Percentiles rank a stretch among this genome's conserved stretches.
Conservation (phyloP, 2,888 invertebrate species). For the Ischnus inquisitorius region DNA sequence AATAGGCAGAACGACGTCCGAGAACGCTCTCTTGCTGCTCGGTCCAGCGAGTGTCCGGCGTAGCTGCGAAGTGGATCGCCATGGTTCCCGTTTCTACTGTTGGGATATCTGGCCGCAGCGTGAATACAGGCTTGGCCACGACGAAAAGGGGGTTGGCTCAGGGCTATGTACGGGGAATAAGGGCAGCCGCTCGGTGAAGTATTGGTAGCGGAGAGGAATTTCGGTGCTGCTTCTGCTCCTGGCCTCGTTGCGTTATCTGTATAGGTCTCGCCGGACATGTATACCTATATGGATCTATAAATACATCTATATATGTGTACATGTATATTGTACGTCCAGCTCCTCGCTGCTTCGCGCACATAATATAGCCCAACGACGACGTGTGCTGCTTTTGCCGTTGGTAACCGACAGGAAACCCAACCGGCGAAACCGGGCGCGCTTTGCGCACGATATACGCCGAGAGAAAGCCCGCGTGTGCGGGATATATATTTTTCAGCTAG, state of each 20-base stretch:
- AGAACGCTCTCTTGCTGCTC: conserved; percentile 49
- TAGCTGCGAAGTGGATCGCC: conserved; percentile 47
- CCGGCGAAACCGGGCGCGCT: conserved; percentile 42
- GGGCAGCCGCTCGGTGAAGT: conserved; percentile 42
- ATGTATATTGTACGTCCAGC: conserved; percentile 44
- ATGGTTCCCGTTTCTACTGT: conserved; percentile 49
- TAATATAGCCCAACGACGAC: conserved; percentile 49
- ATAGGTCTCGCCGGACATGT: conserved; percentile 30
- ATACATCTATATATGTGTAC: conserved; percentile 15
- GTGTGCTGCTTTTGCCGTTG: conserved; percentile 48
- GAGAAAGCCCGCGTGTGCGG: conserved; percentile 55
- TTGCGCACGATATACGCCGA: conserved; percentile 49
- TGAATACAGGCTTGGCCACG: conserved; percentile 55
- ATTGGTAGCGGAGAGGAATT: conserved; percentile 56
- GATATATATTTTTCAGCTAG: conserved; percentile 79
- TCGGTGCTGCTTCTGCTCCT: conserved; percentile 39
- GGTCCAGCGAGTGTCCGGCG: conserved; percentile 46
- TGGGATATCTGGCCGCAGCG: conserved; percentile 57
- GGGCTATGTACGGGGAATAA: conserved; percentile 48
- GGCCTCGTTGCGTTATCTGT: conserved; percentile 42
- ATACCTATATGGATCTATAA: background rate
- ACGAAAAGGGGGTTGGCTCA: conserved; percentile 46
- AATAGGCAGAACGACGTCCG: conserved; percentile 67
- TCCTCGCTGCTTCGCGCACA: conserved; percentile 41
- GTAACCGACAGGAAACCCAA: conserved; percentile 59